These are phyloP conservation scores for Lophochroa leadbeateri DNA, from an alignment of 2,113 vertebrate genomes.

Conservation along the genomic window DNA sequence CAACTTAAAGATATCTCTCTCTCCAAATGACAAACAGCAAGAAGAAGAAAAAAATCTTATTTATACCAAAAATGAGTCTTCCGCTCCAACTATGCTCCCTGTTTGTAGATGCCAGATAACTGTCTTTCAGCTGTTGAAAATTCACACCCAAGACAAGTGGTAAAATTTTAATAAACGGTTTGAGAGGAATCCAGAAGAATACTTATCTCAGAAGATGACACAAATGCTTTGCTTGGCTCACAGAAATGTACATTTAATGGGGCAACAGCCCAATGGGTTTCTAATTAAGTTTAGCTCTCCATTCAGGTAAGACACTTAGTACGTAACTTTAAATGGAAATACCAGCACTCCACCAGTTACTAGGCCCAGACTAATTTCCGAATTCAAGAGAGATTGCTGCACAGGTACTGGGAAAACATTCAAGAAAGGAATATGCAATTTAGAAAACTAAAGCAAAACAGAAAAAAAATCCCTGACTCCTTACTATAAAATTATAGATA, in stretches of 20 bases:
- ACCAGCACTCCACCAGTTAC: not conserved
- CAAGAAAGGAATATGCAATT: not conserved
- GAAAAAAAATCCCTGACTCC: not conserved
- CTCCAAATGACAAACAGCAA: not conserved
- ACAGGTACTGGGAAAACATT: not conserved
- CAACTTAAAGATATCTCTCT: not conserved
- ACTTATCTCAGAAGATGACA: not conserved
- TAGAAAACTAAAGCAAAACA: not conserved
- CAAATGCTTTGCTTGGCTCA: slow-evolving; percentile 5
- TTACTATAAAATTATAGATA: not conserved
- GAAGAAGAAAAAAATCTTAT: not conserved
- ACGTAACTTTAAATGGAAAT: not conserved
- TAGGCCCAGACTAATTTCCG: not conserved
- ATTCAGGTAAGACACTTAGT: not conserved
- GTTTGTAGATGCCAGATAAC: slow-evolving; percentile 11
- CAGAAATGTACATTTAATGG: not conserved
- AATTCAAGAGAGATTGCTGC: not conserved
- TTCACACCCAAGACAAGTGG: slow-evolving; percentile 40
- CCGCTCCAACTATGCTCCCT: not conserved
- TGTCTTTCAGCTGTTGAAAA: slow-evolving; percentile 36
- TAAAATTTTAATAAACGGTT: not conserved
- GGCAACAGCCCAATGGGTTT: not conserved
- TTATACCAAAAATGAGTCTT: not conserved
- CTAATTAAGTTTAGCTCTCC: not conserved
- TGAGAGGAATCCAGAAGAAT: slow-evolving; percentile 12